Evolutionary conservation across 35 echinoderm and acorn worm species (phyloP).

Genomic region (Strongylocentrotus purpuratus): DNA sequence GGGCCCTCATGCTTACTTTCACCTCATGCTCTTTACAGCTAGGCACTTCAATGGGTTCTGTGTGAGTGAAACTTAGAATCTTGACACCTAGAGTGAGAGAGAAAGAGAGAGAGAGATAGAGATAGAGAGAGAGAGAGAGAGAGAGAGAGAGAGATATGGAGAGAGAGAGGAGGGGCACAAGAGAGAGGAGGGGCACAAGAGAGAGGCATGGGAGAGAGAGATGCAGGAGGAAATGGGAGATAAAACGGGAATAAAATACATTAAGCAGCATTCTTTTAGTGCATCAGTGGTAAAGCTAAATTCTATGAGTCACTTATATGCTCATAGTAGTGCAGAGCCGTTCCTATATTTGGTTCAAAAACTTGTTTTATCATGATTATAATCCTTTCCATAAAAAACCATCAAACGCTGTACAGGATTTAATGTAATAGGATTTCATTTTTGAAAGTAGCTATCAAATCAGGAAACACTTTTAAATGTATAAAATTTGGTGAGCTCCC

Average conservation of each 20-base stretch:
- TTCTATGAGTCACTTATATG: background rate
- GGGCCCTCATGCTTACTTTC: slow-evolving; percentile 53
- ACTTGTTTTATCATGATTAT: background rate
- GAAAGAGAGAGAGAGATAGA: background rate
- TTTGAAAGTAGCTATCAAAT: background rate
- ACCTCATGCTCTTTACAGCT: slow-evolving; percentile 63
- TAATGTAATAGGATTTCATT: background rate
- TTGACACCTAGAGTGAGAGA: slow-evolving; percentile 68
- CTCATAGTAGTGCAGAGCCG: background rate
- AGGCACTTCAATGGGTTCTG: slow-evolving; percentile 81
- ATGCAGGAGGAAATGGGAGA: background rate
- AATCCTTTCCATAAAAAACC: background rate
- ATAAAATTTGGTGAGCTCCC: background rate
- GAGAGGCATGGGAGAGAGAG: background rate
- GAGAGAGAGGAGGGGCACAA: background rate
- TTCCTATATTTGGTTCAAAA: background rate
- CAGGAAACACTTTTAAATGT: background rate
- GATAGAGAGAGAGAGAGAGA: background rate
- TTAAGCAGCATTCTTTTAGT: background rate
- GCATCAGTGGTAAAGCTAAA: background rate
- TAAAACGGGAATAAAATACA: background rate
- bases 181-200: background rate
- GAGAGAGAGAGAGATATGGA: background rate
- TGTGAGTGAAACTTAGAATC: slow-evolving; percentile 88
- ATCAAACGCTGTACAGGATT: background rate